phyloP scores from a whole-genome alignment of 2,888 invertebrate species.

The Ochropleura plecta region DNA sequence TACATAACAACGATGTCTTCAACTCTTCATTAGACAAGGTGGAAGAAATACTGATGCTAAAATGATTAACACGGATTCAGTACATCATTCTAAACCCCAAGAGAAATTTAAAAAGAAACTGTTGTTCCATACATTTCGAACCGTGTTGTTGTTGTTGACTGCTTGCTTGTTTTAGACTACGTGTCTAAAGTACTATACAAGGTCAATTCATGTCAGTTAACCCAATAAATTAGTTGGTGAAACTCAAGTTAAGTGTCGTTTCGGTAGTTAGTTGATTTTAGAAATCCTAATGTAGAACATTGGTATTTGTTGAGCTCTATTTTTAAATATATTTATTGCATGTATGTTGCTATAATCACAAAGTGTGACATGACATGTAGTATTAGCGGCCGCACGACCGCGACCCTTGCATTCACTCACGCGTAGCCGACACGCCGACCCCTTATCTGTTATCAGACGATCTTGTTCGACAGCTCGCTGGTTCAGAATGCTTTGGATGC shows the following conservation, averaged over 20 bases:
- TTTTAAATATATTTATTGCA: conserved; percentile 8
- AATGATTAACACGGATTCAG: no score
- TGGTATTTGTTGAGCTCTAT: background rate
- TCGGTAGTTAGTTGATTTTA: background rate
- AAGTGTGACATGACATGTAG: conserved; percentile 30
- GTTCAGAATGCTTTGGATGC: conserved; percentile 31
- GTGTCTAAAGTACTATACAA: background rate
- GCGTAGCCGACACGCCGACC: conserved; percentile 45
- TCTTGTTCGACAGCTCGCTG: conserved; percentile 47
- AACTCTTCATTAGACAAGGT: background rate
- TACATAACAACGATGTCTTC: background rate
- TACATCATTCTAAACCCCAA: no score
- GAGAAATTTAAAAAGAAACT: no score
- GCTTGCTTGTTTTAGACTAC: no score
- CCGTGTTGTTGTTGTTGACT: no score
- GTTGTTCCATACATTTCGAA: no score
- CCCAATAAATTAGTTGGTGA: background rate
- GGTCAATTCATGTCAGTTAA: background rate
- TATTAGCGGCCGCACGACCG: conserved; percentile 46
- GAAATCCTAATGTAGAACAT: background rate
- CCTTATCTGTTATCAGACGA: conserved; percentile 60
- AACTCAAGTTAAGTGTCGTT: background rate
- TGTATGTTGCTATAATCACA: background rate
- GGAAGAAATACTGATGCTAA: no score
- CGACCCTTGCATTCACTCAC: conserved; percentile 64